Evolutionary conservation across 2,797 vertebrate genomes (phyloP).

Genomic region (Periparus ater): DNA sequence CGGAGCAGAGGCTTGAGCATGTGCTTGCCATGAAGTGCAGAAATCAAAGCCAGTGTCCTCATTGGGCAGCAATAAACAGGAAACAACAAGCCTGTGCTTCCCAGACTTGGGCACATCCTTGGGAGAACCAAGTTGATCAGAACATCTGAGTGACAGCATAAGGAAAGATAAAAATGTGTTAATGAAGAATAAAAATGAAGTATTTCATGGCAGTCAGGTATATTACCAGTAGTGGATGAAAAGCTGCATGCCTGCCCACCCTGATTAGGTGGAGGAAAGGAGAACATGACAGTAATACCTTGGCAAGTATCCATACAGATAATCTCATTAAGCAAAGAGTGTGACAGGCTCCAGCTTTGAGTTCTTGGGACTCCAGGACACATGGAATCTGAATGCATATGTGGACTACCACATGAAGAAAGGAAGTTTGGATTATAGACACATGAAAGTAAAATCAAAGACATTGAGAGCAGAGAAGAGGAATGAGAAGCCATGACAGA

Average conservation of each 20-base stretch:
- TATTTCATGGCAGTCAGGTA: not conserved
- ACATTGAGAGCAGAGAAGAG: not conserved
- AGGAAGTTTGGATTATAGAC: not conserved
- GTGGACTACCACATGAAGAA: not conserved
- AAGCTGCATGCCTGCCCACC: not conserved
- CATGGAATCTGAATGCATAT: not conserved
- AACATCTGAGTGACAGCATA: not conserved
- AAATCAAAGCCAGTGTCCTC: not conserved
- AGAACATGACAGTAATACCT: not conserved
- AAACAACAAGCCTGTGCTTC: not conserved
- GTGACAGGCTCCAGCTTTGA: not conserved
- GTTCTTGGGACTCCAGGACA: not conserved
- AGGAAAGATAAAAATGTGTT: not conserved
- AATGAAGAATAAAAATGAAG: not conserved
- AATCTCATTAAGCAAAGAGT: not conserved
- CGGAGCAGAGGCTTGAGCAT: not conserved
- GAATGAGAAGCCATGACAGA: not conserved
- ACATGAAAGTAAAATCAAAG: not conserved
- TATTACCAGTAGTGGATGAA: not conserved
- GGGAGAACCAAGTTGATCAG: not conserved
- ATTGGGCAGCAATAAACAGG: not conserved
- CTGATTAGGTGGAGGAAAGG: not conserved
- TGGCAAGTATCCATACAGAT: fast-evolving
- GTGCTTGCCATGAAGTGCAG: not conserved
- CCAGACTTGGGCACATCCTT: not conserved